A percentile compares a stretch with the other conserved stretches of the same genome.
Conservation (phyloP, 2,113 vertebrate genomes). For the Geococcyx californianus region DNA sequence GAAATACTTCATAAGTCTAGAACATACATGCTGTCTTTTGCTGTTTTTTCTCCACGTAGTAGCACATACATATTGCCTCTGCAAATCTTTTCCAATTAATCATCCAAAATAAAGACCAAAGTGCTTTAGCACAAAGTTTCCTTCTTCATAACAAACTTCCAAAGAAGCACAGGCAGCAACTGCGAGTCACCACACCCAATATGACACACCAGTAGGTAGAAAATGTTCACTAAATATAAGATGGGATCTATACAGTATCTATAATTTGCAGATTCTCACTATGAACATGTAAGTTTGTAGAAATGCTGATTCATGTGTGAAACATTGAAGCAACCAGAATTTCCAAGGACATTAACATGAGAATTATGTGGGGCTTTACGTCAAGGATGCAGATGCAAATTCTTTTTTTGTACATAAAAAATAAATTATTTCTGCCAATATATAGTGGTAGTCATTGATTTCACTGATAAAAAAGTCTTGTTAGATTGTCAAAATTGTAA, state of each 20-base stretch:
- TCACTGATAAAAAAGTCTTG: not conserved
- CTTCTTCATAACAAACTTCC: not conserved
- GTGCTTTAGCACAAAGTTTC: conserved; percentile 13
- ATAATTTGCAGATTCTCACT: not conserved
- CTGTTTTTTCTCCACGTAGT: conserved; percentile 26
- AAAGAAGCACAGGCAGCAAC: not conserved
- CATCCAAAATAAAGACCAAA: conserved; percentile 43
- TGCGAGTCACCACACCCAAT: not conserved
- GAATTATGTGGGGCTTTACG: not conserved
- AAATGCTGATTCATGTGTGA: not conserved
- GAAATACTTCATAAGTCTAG: conserved; percentile 7
- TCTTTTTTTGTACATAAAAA: not conserved
- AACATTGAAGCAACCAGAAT: not conserved
- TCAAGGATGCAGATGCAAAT: not conserved
- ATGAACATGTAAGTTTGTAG: not conserved
- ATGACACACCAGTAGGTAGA: not conserved
- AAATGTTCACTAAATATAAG: not conserved
- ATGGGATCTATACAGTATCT: not conserved
- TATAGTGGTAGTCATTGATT: not conserved
- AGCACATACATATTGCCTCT: not conserved
- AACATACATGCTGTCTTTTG: conserved; percentile 14
- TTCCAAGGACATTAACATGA: not conserved
- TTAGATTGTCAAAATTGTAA: not conserved
- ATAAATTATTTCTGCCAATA: not conserved
- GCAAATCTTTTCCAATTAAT: conserved; percentile 36